These are phyloP conservation scores for Serranochromis macrocephalus DNA, from an alignment of 2,113 vertebrate genomes.

Conservation along the genomic window DNA sequence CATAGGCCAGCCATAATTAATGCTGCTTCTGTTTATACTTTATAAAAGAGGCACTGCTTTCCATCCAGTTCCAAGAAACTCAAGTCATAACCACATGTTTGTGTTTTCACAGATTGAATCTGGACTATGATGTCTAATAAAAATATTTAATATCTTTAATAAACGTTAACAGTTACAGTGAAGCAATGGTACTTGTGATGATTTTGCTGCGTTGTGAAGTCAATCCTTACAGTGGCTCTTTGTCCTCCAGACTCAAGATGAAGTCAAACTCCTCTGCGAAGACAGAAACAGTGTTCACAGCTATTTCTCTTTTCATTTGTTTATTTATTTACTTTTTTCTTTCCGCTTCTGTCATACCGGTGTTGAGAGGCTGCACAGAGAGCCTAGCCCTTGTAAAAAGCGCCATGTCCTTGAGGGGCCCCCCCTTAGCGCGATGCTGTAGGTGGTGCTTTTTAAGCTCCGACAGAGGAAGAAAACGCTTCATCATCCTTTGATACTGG, in stretches of 20 bases:
- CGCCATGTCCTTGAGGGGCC: slow-evolving; percentile 78
- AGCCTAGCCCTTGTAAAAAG: slow-evolving; percentile 85
- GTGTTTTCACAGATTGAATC: neutral
- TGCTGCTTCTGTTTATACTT: neutral
- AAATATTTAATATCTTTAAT: neutral
- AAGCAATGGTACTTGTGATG: neutral
- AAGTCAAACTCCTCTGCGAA: slow-evolving; percentile 89
- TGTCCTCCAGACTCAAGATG: slow-evolving; percentile 82
- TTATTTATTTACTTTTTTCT: neutral
- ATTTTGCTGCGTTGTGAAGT: neutral
- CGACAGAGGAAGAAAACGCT: slow-evolving; percentile 83
- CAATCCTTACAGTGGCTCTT: slow-evolving; percentile 63
- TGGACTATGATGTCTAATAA: neutral
- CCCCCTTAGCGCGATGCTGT: slow-evolving; percentile 74
- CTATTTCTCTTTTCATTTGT: neutral
- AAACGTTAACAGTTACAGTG: neutral
- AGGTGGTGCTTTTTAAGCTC: slow-evolving; percentile 85
- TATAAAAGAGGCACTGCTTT: neutral
- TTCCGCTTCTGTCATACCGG: slow-evolving; percentile 59
- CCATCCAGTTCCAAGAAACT: neutral
- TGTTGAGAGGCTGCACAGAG: slow-evolving; percentile 85
- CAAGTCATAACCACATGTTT: neutral
- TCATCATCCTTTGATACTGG: slow-evolving; percentile 84
- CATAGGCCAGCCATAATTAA: neutral
- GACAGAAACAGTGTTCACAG: neutral